These are phyloP conservation scores for Phataginus tetradactyla DNA, from an alignment of 2,797 vertebrate species.

Conservation along the genomic window DNA sequence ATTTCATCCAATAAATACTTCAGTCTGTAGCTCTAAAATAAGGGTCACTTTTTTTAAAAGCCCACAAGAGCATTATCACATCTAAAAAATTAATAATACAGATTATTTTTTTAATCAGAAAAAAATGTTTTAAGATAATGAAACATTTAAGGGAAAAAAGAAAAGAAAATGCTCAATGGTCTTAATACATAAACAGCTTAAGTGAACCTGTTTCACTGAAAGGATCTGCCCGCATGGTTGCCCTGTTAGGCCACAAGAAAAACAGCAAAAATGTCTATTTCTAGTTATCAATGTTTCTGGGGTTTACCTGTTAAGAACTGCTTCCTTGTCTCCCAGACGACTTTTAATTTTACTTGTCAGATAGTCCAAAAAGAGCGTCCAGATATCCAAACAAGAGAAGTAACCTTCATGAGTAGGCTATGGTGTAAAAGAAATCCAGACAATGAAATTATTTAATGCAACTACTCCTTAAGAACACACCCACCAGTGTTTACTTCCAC, in stretches of 20 bases:
- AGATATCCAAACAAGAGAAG: slow-evolving; percentile 98
- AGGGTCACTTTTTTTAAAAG: neutral
- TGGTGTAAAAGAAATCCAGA: slow-evolving; percentile 78
- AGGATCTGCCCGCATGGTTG: neutral
- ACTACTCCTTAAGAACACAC: slow-evolving; percentile 50
- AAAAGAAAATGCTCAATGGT: neutral
- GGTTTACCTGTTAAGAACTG: slow-evolving; percentile 95
- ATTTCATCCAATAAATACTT: slow-evolving; percentile 45
- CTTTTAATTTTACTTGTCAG: slow-evolving; percentile 98
- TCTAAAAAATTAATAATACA: slow-evolving; percentile 11
- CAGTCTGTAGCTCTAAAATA: neutral
- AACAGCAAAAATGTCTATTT: slow-evolving; percentile 28
- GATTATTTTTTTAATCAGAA: slow-evolving; percentile 36
- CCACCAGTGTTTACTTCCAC: neutral
- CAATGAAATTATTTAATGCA: neutral
- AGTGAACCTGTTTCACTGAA: neutral
- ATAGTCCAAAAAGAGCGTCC: slow-evolving; percentile 98
- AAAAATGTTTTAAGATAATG: slow-evolving; percentile 12
- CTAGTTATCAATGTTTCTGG: slow-evolving; percentile 6
- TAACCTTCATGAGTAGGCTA: slow-evolving; percentile 99
- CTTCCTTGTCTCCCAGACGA: slow-evolving; percentile 95
- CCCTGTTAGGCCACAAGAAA: neutral
- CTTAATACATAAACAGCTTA: neutral
- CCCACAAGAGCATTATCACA: slow-evolving; percentile 4
- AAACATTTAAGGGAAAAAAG: neutral